A percentile compares a stretch with the other conserved stretches of the same genome.
These are phyloP conservation scores for Eupleurogrammus muticus DNA, from an alignment of 2,797 vertebrate genomes.

Conservation along the genomic window DNA sequence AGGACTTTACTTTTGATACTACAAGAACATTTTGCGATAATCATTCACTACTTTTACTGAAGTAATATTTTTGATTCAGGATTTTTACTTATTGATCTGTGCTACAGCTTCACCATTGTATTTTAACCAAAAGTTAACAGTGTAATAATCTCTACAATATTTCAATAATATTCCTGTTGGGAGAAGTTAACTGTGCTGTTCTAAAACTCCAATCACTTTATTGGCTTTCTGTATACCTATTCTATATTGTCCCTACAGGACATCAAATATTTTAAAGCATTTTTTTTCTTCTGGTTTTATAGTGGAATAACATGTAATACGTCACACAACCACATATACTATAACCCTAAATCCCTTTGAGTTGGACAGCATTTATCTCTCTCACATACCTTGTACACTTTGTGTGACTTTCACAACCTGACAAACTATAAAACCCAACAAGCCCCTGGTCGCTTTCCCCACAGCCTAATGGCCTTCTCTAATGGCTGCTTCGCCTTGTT, in stretches of 20 bases:
- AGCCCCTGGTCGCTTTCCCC: slow-evolving; percentile 56
- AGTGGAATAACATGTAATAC: slow-evolving; percentile 17
- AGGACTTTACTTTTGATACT: too few species aligned
- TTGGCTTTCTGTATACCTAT: slow-evolving; percentile 1
- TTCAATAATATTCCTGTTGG: slow-evolving; percentile 5
- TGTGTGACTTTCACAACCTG: slow-evolving; percentile 68
- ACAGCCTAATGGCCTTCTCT: slow-evolving; percentile 73
- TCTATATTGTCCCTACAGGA: slow-evolving; percentile 4
- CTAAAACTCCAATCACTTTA: not conserved
- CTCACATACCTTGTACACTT: slow-evolving; percentile 47
- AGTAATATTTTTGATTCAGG: too few species aligned
- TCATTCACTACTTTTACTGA: too few species aligned
- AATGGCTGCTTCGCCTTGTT: slow-evolving; percentile 78
- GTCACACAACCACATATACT: slow-evolving; percentile 2
- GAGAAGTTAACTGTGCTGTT: not conserved
- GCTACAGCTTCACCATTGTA: not conserved
- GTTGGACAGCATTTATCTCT: slow-evolving; percentile 43
- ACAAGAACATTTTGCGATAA: too few species aligned
- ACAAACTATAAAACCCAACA: slow-evolving; percentile 66
- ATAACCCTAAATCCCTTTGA: slow-evolving; percentile 21
- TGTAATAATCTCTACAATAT: slow-evolving; percentile 18
- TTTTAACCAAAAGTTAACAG: not conserved
- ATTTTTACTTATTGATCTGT: not conserved
- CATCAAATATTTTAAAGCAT: slow-evolving; percentile 18
- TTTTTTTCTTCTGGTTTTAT: slow-evolving; percentile 24